Base-by-base conservation (phyloP, 2,113 vertebrate genomes). In the Glareola pratincola region DNA sequence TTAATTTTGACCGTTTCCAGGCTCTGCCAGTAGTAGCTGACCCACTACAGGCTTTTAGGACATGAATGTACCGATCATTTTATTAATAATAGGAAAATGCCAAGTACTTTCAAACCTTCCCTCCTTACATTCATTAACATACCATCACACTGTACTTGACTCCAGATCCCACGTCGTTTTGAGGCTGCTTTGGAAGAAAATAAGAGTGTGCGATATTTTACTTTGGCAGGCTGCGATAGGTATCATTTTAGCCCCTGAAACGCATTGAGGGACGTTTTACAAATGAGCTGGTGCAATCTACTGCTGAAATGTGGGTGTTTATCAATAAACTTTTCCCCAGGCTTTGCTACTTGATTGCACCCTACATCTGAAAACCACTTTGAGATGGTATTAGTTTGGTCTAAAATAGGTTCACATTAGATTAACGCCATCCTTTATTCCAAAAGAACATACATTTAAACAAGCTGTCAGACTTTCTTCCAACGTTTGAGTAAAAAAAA, bases 31-130 rank as follows among this genome's bases (percentile, higher is more conserved):
- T 51, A 62, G 77, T 62, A 85, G 62, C 54, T 77, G 84, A 63
- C 37, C 73, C 51, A 63, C 36, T 73, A 8, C n/a, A 41, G n/a
- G 50, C 43, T 79, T 78, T 47, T 20, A 29, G 85, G 67, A 45
- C 45, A 29, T n/a, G 62, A 80, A 32, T 0, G 5, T 54, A 30
- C 12, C 1, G 0, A 14, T 60, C 0, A 0, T 51, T 82, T 54
- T 62, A 74, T 47, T 83, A 62, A 13, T 45, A 51, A 51, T 8
- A 26, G 36, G 51, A 45, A 80, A 88, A 57, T 37, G 23, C 53
- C 24, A 32, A 37, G 47, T 84, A 26, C 54, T 80, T 77, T 60
- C 82, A 77, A 47, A 34, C 0, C 2, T 57, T 79, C n/a, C 41
- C 68, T 48, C 6, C 0, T 67, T 59, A 4, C 3, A 9, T 24